phyloP scores from a whole-genome alignment of 2,113 vertebrate genomes.

The Acanthisitta chloris region DNA sequence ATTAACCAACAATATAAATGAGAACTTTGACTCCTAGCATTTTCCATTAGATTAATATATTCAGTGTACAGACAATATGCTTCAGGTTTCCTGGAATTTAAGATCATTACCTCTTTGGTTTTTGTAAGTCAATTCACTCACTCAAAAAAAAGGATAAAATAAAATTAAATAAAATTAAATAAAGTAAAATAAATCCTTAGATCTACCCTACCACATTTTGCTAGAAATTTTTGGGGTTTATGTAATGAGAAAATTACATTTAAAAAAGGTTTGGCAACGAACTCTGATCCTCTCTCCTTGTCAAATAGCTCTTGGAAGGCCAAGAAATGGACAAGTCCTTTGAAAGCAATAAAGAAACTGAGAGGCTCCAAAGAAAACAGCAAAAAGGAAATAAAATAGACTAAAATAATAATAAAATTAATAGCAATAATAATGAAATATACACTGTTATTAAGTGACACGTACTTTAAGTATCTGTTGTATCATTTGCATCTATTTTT shows the following conservation, averaged over 20 bases:
- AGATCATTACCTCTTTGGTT: background rate
- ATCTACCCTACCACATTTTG: background rate
- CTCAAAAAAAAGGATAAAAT: background rate
- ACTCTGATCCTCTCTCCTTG: no score
- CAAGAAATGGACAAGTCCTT: no score
- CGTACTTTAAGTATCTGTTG: no score
- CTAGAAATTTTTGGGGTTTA: background rate
- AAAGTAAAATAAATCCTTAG: background rate
- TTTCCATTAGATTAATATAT: background rate
- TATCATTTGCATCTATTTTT: no score
- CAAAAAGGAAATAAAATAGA: no score
- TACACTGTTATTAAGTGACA: no score
- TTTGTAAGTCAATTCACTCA: background rate
- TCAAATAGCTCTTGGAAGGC: no score
- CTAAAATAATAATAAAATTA: no score
- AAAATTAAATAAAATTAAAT: background rate
- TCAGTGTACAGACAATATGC: background rate
- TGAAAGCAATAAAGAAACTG: no score
- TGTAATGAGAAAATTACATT: background rate
- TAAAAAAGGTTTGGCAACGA: no score
- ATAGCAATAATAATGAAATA: no score
- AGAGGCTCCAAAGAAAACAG: no score
- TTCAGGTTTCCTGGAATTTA: background rate
- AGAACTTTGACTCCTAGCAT: background rate
- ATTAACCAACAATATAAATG: conserved; percentile 12